Conservation (phyloP, 1,140 invertebrate genomes). For the Drosophila sproati region DNA sequence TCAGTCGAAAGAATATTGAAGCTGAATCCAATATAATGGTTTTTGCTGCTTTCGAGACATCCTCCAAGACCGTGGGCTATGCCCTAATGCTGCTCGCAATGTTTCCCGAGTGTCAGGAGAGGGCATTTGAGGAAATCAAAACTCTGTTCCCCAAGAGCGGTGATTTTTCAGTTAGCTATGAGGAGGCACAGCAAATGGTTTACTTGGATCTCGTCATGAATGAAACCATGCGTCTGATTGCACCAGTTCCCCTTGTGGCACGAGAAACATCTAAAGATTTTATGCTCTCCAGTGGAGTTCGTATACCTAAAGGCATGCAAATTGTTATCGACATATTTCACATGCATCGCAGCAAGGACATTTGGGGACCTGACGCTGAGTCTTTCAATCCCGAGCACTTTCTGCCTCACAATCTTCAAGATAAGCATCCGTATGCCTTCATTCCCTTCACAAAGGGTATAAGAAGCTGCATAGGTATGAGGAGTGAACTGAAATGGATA, state of each 20-base stretch:
- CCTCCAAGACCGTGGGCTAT: not conserved
- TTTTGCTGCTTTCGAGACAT: constrained; percentile 28
- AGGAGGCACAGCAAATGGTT: constrained; percentile 86
- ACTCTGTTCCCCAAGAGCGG: constrained; percentile 85
- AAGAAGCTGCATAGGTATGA: constrained; percentile 74
- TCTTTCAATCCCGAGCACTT: constrained; percentile 81
- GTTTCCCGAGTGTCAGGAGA: constrained; percentile 85
- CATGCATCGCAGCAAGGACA: constrained; percentile 65
- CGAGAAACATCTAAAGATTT: constrained; percentile 45
- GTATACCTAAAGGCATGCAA: constrained; percentile 58
- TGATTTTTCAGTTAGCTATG: constrained; percentile 84
- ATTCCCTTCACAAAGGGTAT: constrained; percentile 78
- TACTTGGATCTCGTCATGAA: constrained; percentile 88
- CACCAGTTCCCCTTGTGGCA: constrained; percentile 51
- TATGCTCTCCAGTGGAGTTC: constrained; percentile 51
- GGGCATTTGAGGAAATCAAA: constrained; percentile 87
- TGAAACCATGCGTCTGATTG: constrained; percentile 86
- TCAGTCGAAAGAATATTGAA: constrained; percentile 47
- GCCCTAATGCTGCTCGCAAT: constrained; percentile 7
- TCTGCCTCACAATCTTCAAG: constrained; percentile 52
- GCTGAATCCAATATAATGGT: constrained; percentile 60
- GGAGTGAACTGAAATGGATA: too few relatives aligned
- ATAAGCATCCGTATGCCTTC: constrained; percentile 72
- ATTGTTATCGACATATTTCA: constrained; percentile 64
- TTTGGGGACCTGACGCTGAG: constrained; percentile 73